Percentiles rank a stretch among this genome's conserved stretches.
These are phyloP conservation scores for Temnothorax curvispinosus DNA, from an alignment of 1,140 invertebrate genomes.

Conservation along the genomic window DNA sequence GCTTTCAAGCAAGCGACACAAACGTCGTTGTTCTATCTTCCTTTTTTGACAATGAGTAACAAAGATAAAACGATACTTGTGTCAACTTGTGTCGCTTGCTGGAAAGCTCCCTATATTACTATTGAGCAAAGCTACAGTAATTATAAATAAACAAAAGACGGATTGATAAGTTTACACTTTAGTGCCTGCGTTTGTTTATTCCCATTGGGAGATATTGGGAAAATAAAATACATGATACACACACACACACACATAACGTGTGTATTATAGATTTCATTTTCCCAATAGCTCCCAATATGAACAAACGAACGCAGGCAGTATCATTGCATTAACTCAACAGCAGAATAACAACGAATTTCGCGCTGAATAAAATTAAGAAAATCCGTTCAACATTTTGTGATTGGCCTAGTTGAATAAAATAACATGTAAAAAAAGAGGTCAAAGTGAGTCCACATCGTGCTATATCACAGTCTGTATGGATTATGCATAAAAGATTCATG, in stretches of 20 bases:
- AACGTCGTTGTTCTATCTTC: no score
- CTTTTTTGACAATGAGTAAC: no score
- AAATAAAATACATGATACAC: no score
- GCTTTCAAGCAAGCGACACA: no score
- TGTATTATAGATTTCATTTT: no score
- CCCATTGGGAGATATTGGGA: no score
- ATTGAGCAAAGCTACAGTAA: constrained; percentile 4
- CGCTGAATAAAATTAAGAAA: constrained; percentile 55
- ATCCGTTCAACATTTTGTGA: constrained; percentile 60
- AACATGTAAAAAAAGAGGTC: constrained; percentile 26
- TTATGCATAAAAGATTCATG: constrained; percentile 38
- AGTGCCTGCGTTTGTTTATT: not conserved
- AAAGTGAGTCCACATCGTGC: not conserved
- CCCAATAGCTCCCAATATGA: no score
- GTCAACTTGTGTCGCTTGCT: no score
- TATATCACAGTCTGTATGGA: not conserved
- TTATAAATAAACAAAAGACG: constrained; percentile 68
- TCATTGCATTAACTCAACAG: constrained; percentile 4
- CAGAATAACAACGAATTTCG: constrained; percentile 74
- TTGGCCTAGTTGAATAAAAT: constrained; percentile 66
- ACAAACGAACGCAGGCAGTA: not conserved
- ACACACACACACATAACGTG: no score
- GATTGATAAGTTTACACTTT: constrained; percentile 33
- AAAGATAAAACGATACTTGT: no score
- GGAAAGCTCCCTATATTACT: not conserved